phyloP scores from a whole-genome alignment of 2,797 vertebrate genomes.

The Clarias pachynema region DNA sequence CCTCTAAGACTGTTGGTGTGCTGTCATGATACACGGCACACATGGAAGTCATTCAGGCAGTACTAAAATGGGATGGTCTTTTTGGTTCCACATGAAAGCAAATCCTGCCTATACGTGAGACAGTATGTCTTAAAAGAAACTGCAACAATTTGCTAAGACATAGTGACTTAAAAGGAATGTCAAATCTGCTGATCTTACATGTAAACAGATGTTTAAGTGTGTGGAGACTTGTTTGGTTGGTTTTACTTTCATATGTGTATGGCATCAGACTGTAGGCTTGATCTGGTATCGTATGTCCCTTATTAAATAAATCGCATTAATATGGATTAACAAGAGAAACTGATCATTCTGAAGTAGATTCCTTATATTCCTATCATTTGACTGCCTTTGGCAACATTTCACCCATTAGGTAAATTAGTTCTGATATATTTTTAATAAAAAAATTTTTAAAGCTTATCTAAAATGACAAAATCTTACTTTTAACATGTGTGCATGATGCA shows the following conservation, averaged over 20 bases:
- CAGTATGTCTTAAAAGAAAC: conserved; percentile 45
- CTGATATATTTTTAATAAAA: background rate
- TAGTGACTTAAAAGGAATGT: conserved; percentile 41
- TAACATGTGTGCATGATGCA: conserved; percentile 5
- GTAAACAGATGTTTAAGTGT: conserved; percentile 51
- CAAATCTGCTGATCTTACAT: conserved; percentile 33
- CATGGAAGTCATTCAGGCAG: conserved; percentile 60
- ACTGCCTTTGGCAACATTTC: background rate
- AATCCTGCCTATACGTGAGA: conserved; percentile 42
- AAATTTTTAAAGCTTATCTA: background rate
- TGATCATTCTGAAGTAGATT: background rate
- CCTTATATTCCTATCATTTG: background rate
- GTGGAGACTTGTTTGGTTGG: conserved; percentile 14
- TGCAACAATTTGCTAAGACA: conserved; percentile 43
- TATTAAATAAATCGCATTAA: background rate
- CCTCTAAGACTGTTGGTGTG: conserved; percentile 44
- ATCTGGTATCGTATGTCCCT: background rate
- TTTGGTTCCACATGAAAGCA: conserved; percentile 56
- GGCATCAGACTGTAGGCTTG: conserved; percentile 10
- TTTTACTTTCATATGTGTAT: conserved; percentile 8
- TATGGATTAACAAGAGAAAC: background rate
- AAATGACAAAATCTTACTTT: background rate
- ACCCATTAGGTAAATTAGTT: background rate
- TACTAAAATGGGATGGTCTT: conserved; percentile 49
- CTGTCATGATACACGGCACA: conserved; percentile 59